Evolutionary conservation across 2,888 invertebrate species (phyloP), one percentile per base, ranked within the genome.

Genomic region (Epinotia ramella): DNA sequence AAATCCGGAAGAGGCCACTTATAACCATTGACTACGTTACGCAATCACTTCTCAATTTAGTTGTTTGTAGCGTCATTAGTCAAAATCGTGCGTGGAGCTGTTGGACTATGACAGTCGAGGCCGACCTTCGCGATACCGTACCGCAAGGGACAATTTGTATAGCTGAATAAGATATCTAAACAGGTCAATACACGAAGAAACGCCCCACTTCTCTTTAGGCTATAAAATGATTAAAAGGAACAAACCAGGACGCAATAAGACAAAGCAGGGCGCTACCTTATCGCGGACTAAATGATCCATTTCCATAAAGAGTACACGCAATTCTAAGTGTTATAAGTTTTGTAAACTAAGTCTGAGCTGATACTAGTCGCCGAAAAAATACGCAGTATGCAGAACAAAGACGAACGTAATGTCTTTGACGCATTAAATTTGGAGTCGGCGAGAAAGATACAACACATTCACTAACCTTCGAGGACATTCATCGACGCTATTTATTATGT

Each of bases 1-100:
- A 76, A 76, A 76, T 72, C 72, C 76, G 76, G 76, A 76, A 76
- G 62, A 56, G 0, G 18, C 67, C 76, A 72, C 72, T 76, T 76
- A 76, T 33, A 67, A 57, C 76, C 67, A 72, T 56, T 67, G 71
- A 62, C n/a, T 18, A 56, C n/a, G 57, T 76, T 76, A 72, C 72
- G 76, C 76, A 76, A 74, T 24, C 57, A 62, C 76, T 62, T 62
- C 60, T 76, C 71, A 76, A 76, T 76, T 76, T 76, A 62, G 71
- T 67, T 67, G 46, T 76, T 76, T 76, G 66, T 64, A 46, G 57
- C 20, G 66, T 56, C 76, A 64, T 76, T 70, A 64, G 71, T 76
- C 71, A 72, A 72, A 76, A 67, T 76, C 33, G 33, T 33, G 67
- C 71, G 59, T 13, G 3, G 18, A 28, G 66, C 66, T 56, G 49